Evolutionary conservation across 2,113 vertebrate species (phyloP).

Genomic region (Rhegmatorhina hoffmannsi): DNA sequence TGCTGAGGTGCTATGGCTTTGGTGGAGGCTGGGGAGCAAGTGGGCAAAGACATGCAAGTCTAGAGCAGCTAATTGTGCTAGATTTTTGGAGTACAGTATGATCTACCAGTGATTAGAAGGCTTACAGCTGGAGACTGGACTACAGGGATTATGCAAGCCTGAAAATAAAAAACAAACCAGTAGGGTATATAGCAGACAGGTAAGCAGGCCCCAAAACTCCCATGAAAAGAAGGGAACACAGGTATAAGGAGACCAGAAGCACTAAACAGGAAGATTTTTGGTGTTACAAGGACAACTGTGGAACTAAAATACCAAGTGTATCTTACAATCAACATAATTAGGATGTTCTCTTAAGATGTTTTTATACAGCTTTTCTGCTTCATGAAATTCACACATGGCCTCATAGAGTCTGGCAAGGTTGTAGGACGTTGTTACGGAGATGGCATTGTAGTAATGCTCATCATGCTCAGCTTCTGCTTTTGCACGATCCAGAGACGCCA

Average conservation of each 20-base stretch:
- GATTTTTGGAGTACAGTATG: background rate
- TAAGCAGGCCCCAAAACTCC: background rate
- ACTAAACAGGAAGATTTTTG: background rate
- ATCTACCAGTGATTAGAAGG: background rate
- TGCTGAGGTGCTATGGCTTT: background rate
- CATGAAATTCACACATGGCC: slow-evolving; percentile 97
- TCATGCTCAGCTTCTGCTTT: slow-evolving; percentile 98
- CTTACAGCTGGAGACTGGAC: background rate
- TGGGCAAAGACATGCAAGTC: background rate
- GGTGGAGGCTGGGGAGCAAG: background rate
- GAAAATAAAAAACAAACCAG: background rate
- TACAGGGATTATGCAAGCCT: background rate
- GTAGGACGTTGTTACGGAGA: slow-evolving; percentile 97
- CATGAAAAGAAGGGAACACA: background rate
- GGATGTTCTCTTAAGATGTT: slow-evolving; percentile 98
- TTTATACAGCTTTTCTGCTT: slow-evolving; percentile 98
- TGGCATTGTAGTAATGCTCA: slow-evolving; percentile 98
- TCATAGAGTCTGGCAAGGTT: slow-evolving; percentile 96
- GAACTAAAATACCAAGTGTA: slow-evolving; percentile 5
- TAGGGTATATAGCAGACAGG: background rate
- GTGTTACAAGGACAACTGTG: background rate
- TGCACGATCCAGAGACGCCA: slow-evolving; percentile 94
- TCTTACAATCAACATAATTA: slow-evolving; percentile 98
- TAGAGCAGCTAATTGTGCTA: background rate
- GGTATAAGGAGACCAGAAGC: background rate